Conservation (phyloP, 2,113 vertebrate genomes). For the Peromyscus polionotus region DNA sequence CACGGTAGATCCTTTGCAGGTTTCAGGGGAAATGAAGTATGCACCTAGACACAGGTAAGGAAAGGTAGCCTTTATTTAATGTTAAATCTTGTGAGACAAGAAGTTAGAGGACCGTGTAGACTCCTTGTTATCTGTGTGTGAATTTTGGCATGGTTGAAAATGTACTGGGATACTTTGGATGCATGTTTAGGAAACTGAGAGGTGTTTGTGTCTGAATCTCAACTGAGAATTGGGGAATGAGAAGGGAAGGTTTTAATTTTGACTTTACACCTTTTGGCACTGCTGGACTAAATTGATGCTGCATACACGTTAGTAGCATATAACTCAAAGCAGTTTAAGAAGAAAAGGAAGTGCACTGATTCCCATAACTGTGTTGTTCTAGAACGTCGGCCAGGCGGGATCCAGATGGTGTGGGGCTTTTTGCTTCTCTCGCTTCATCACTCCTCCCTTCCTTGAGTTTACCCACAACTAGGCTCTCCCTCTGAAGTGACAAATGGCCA, state of each 20-base stretch:
- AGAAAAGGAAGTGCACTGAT: background rate
- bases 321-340: background rate
- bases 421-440: background rate
- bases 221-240: background rate
- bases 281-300: background rate
- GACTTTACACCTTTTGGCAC: background rate
- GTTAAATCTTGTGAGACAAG: background rate
- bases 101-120: background rate
- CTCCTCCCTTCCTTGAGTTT: background rate
- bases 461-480: background rate
- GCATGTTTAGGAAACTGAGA: background rate
- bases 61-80: background rate
- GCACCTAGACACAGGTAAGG: no score
- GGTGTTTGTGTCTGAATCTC: background rate
- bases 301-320: background rate
- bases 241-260: constrained; percentile 35
- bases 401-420: background rate
- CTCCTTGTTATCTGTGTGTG: background rate
- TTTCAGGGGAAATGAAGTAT: background rate
- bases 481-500: background rate
- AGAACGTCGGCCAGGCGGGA: no score
- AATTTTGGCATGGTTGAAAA: background rate
- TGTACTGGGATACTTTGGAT: background rate
- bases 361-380: background rate
- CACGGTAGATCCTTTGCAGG: background rate